A percentile compares a stretch with the other conserved stretches of the same genome.
Evolutionary conservation across 2,888 invertebrate species (phyloP).

Genomic region (Ectropis crepuscularia): DNA sequence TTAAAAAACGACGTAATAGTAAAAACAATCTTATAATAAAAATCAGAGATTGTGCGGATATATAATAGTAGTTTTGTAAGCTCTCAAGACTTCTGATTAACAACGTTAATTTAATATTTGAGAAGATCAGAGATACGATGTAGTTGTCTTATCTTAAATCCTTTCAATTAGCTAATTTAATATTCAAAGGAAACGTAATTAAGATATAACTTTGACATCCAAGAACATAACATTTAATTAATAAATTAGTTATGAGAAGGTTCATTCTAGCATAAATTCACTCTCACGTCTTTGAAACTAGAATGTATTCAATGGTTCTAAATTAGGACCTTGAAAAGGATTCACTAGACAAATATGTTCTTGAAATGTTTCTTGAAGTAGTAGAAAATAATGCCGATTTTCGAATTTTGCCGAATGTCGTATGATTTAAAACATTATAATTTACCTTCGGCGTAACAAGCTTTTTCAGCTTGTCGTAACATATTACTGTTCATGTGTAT

Average conservation of each 20-base stretch:
- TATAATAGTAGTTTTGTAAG: not conserved
- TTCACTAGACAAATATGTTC: too few relatives aligned
- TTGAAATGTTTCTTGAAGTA: too few relatives aligned
- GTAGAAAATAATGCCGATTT: too few relatives aligned
- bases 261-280: not conserved
- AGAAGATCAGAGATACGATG: not conserved
- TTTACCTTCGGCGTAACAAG: too few relatives aligned
- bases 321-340: too few relatives aligned
- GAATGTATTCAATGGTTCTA: not conserved
- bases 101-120: not conserved
- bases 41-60: too few relatives aligned
- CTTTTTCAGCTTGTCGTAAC: too few relatives aligned
- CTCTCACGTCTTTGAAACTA: not conserved
- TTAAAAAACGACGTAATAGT: too few relatives aligned
- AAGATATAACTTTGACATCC: not conserved
- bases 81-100: not conserved
- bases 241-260: not conserved
- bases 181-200: not conserved
- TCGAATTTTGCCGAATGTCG: not conserved
- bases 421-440: too few relatives aligned
- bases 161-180: constrained; percentile 1
- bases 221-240: not conserved
- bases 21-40: too few relatives aligned
- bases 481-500: too few relatives aligned
- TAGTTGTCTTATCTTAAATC: not conserved